Evolutionary conservation across 2,113 vertebrate genomes (phyloP), one percentile per base, ranked within the genome.

Genomic region (Salvelinus sp.): DNA sequence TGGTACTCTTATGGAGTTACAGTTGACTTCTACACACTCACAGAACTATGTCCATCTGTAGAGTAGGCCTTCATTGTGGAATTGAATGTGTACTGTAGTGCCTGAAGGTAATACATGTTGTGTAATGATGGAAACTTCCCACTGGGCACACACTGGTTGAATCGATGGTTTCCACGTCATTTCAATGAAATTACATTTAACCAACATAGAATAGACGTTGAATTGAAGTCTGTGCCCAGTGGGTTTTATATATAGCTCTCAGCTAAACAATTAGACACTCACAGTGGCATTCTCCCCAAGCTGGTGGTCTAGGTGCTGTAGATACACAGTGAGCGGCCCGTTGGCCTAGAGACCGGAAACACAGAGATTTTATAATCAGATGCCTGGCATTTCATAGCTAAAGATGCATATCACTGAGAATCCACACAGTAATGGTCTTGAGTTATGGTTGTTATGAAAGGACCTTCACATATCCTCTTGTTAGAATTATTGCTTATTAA

Each of bases 251-350:
- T 44, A 44, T 10, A 44, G 2, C 9, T 44, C 38, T 44, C 9
- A 12, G 38, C 38, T 44, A 10, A 44, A 44, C 38, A 44, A 44
- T 10, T 44, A 44, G 9, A 44, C 10, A 66, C 64, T 66, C 64
- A 66, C 64, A 14, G 64, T 66, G 64, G n/a, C 22, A 0, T 54
- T 74, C 27, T 81, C 66, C 60, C 6, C 58, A 30, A 63, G 48
- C 44, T 76, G 74, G 13, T 77, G 20, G 13, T 7, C 70, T 57
- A 65, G 25, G 16, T 71, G 25, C 33, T 78, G 18, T 23, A 77
- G 57, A 69, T 77, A 70, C 60, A 75, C 64, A 66, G n/a, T 27
- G 33, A 20, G 38, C 7, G 38, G 38, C 25, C 76, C 76, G 18
- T 22, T 74, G 25, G 22, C 9, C 38, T 44, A 44, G 38, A 44